Base-by-base conservation (phyloP, 2,797 vertebrate species). In the Coregonus suidteri region DNA sequence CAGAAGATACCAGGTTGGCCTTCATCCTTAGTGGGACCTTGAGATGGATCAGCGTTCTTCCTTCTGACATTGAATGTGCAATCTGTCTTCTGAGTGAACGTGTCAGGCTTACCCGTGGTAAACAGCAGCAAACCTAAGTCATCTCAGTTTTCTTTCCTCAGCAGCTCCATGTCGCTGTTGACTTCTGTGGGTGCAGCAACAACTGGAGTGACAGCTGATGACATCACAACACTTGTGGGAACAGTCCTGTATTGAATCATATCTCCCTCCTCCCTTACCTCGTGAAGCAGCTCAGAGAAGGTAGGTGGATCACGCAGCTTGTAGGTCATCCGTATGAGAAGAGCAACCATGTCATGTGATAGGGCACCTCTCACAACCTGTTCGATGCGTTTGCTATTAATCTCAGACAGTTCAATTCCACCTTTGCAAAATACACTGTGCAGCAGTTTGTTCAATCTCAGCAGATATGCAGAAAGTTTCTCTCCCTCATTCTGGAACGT, bases 51-150 rank as follows among this genome's bases (percentile, higher is more conserved):
- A 54, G 53, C 83, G 87, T n/a, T 83, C 81, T 73, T 86, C 80
- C 30, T 83, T 76, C 13, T 83, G 81, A 85, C 81, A 83, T 31
- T 16, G 59, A 14, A 75, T 84, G 34, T 75, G 81, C 72, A 84
- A 84, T 25, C 30, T 59, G 4, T 51, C 34, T 3, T 20, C 16
- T 52, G 6, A 14, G 53, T 7, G 11, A 53, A 20, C 0, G 15
- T 9, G 4, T 70, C 37, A 20, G 65, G 6, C 25, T 15, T 16
- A 18, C 16, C 51, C 6, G 31, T 20, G 3, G 64, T 35, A n/a
- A n/a, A 74, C 37, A 34, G 30, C 16, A 11, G 71, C 47, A 78
- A 47, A 41, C 75, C 37, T 41, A 41, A 41, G 37, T 41, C 0
- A 41, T 41, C 37, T 41, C 37, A 4, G 16, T 74, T 25, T 64